Evolutionary conservation across 1,140 invertebrate genomes (phyloP), one percentile per base, ranked within the genome.

Genomic region (Magallana gigas): DNA sequence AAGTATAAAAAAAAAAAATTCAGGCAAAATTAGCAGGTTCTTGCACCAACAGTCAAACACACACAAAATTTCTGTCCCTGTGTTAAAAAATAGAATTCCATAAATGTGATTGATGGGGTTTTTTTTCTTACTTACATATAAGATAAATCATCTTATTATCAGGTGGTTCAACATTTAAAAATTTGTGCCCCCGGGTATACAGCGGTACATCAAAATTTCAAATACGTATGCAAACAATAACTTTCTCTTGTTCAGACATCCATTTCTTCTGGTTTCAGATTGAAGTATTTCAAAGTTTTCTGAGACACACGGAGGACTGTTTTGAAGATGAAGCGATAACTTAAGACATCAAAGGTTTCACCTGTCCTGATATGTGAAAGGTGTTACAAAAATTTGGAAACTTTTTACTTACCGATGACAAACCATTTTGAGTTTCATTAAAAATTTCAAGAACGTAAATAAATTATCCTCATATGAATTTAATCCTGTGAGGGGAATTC

Each of bases 121-220:
- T 48, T 48, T 48, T 48, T 48, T 48, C 5, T 48, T 48, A 48
- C 36, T 48, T 48, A 48, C 36, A 48, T 48, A 48, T 5, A 71
- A 11, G 18, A 71, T 76, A 76, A 29, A 76, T 76, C 68, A 23
- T 76, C 68, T 76, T 12, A n/a, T 62, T 62, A 62, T 62, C 60
- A 62, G 14, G n/a, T 76, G 23, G 18, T 23, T 76, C 23, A 76
- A 76, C 68, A 18, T 76, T 76, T 76, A 36, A 76, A 23, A 76
- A 76, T 76, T 76, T 76, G 36, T 76, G 68, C 68, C 68, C 68
- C 23, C 68, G 68, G 68, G 68, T 76, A 29, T 29, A 76, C 18
- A 36, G 36, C 68, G 16, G 60, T 18, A 64, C 60, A 64, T 16
- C 18, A 18, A 64, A 76, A 11, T 48, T 48, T 48, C 5, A 48